Evolutionary conservation across 2,888 invertebrate genomes (phyloP).

Genomic region (Drosophila suboccidentalis): DNA sequence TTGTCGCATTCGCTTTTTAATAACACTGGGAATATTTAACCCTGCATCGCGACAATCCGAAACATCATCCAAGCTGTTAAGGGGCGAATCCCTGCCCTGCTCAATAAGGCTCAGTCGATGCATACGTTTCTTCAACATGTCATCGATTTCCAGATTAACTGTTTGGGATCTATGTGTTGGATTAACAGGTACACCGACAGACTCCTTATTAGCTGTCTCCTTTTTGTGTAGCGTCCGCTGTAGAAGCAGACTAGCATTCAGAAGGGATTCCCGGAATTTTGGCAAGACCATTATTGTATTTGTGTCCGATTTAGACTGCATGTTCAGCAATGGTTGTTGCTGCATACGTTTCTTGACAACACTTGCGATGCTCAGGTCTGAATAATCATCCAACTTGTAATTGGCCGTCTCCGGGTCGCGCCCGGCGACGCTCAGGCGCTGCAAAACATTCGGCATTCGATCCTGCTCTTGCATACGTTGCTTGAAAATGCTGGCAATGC

Average conservation of each 20-base stretch:
- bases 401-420: not conserved
- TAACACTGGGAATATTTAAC: not conserved
- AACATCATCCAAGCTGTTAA: not conserved
- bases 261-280: not conserved
- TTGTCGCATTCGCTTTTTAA: not conserved
- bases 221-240: not conserved
- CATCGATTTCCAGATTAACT: not conserved
- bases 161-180: not conserved
- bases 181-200: not conserved
- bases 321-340: not conserved
- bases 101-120: not conserved
- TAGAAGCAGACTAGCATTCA: not conserved
- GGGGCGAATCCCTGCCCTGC: not conserved
- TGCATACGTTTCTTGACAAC: not conserved
- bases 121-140: not conserved
- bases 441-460: not conserved
- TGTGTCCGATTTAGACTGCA: not conserved
- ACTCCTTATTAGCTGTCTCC: not conserved
- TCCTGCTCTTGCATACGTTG: not conserved
- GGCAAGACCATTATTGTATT: not conserved
- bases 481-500: not conserved
- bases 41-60: not conserved
- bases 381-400: not conserved
- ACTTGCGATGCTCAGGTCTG: not conserved
- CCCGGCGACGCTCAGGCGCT: not conserved